A percentile compares a stretch with the other conserved stretches of the same genome.
Conservation (phyloP, 1,140 invertebrate species). For the Drosophila bocqueti region DNA sequence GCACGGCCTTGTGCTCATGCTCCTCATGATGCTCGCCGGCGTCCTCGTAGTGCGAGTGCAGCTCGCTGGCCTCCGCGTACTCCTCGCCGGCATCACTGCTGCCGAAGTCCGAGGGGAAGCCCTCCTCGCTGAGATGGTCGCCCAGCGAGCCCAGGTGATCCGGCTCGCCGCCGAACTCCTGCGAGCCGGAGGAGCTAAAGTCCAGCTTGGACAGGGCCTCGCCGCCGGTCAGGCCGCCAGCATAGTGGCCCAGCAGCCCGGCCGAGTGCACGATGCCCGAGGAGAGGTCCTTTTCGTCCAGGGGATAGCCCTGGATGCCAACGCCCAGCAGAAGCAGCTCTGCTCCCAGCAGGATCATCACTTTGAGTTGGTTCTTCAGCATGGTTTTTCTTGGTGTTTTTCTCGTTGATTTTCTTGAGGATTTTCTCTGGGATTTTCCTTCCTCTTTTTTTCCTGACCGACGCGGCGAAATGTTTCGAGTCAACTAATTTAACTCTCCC, state of each 20-base stretch:
- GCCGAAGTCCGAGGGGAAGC: constrained; percentile 69
- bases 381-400: constrained; percentile 14
- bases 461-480: constrained; percentile 72
- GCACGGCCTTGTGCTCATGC: constrained; percentile 65
- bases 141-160: constrained; percentile 59
- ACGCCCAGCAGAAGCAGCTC: constrained; percentile 14
- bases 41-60: constrained; percentile 54
- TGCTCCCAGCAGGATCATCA: constrained; percentile 44
- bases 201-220: constrained; percentile 62
- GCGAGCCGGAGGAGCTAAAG: constrained; percentile 25
- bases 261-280: constrained; percentile 53
- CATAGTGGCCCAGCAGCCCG: constrained; percentile 65
- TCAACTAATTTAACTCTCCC: constrained; percentile 75
- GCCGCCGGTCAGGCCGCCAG: constrained; percentile 62
- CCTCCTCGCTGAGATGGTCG: constrained; percentile 65
- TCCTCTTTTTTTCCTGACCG: constrained; percentile 37
- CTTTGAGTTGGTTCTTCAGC: constrained; percentile 39
- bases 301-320: constrained; percentile 33
- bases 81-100: constrained; percentile 60
- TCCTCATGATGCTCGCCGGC: constrained; percentile 30
- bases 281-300: constrained; percentile 42
- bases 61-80: constrained; percentile 70
- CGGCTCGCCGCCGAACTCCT: constrained; percentile 31
- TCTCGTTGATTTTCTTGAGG: background rate
- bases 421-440: background rate